These are phyloP conservation scores for Triplophysa bombifrons DNA, from an alignment of 2,797 vertebrate species.

Conservation along the genomic window DNA sequence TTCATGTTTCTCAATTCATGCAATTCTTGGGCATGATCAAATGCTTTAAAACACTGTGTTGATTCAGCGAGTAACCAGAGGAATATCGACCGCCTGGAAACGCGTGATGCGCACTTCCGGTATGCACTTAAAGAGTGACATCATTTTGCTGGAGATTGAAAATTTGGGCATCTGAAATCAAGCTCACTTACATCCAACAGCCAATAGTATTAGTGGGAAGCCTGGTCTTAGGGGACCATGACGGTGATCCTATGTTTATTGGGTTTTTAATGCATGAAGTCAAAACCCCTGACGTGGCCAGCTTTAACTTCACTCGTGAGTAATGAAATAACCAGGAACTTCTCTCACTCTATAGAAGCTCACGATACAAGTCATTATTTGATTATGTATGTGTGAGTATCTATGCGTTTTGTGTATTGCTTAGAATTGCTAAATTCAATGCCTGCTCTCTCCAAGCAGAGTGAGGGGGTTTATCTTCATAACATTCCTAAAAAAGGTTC, in stretches of 20 bases:
- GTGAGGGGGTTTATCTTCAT: neutral
- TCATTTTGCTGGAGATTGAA: neutral
- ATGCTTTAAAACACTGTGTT: conserved; percentile 12
- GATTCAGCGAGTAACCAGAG: neutral
- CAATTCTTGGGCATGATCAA: conserved; percentile 6
- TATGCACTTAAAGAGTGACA: conserved; percentile 27
- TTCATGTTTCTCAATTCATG: conserved; percentile 42
- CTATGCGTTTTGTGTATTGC: conserved; percentile 56
- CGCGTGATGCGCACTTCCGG: conserved; percentile 17
- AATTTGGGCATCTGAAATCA: conserved; percentile 1
- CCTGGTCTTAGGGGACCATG: neutral
- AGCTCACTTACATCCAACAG: neutral
- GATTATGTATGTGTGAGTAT: conserved; percentile 40
- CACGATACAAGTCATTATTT: conserved; percentile 23
- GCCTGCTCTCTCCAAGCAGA: neutral
- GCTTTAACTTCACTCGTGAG: neutral
- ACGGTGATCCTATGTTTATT: neutral
- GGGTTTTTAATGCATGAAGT: conserved; percentile 9
- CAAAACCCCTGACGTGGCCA: neutral
- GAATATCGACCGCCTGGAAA: conserved; percentile 16
- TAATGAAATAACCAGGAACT: neutral
- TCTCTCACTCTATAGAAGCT: conserved; percentile 42
- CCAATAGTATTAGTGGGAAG: conserved; percentile 10
- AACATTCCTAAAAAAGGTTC: neutral
- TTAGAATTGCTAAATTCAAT: conserved; percentile 34